Percentiles rank a stretch among this genome's conserved stretches.
Conservation (phyloP, 92 coral and sea anemone genomes). For the Umimayanthus chanpuru region DNA sequence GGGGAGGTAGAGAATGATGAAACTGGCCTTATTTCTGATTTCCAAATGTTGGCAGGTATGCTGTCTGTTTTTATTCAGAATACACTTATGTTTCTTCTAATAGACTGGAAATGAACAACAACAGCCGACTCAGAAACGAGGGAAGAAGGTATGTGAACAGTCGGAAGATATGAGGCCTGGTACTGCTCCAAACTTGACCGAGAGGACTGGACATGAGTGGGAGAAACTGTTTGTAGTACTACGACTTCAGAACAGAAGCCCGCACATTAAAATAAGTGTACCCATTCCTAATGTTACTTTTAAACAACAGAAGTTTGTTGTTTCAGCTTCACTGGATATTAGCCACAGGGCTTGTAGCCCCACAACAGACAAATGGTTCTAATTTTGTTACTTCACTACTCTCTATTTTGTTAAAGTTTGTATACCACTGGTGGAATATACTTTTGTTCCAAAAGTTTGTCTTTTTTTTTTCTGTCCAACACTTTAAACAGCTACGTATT, state of each 20-base stretch:
- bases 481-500: not conserved
- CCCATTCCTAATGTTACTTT: too few relatives aligned
- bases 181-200: not conserved
- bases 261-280: too few relatives aligned
- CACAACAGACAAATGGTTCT: too few relatives aligned
- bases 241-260: too few relatives aligned
- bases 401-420: too few relatives aligned
- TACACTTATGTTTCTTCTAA: not conserved
- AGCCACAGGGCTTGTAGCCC: too few relatives aligned
- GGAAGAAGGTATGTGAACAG: slow-evolving; percentile 51
- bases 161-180: not conserved
- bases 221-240: not conserved
- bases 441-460: not conserved
- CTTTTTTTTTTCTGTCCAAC: not conserved
- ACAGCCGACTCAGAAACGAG: slow-evolving; percentile 56
- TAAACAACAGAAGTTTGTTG: too few relatives aligned
- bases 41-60: too few relatives aligned
- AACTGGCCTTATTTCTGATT: too few relatives aligned
- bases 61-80: not conserved
- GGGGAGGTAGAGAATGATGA: too few relatives aligned
- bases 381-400: too few relatives aligned
- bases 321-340: too few relatives aligned
- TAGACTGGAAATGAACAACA: slow-evolving; percentile 47
- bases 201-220: not conserved
- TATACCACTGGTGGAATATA: not conserved